Evolutionary conservation across 2,888 invertebrate genomes (phyloP).

Genomic region (Harpalus rufipes): DNA sequence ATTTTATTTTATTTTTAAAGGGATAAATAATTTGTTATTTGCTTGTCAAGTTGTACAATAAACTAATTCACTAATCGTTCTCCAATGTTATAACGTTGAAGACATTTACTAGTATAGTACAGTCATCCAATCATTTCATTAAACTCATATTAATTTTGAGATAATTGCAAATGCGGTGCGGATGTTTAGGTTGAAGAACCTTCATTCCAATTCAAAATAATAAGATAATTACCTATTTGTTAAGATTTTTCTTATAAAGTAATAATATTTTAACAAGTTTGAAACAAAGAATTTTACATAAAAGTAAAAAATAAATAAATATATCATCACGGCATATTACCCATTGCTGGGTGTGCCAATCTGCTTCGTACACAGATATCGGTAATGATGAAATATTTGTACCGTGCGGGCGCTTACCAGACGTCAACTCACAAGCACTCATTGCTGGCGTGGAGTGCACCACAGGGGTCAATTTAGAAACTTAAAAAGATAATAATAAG

Average conservation of each 20-base stretch:
- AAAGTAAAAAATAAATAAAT: too few species aligned
- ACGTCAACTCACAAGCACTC: too few species aligned
- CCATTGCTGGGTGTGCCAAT: too few species aligned
- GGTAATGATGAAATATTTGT: too few species aligned
- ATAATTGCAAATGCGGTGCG: constrained; percentile 54
- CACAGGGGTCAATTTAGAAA: too few species aligned
- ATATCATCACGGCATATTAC: too few species aligned
- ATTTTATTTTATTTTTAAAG: not conserved
- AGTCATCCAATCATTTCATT: constrained; percentile 31
- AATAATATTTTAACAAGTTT: not conserved
- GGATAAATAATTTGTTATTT: too few species aligned
- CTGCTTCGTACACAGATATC: too few species aligned
- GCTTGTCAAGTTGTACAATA: not conserved
- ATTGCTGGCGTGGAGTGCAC: too few species aligned
- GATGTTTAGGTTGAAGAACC: constrained; percentile 55
- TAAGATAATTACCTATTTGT: constrained; percentile 21
- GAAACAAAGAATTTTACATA: too few species aligned
- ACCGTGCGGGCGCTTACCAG: too few species aligned
- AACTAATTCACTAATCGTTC: not conserved
- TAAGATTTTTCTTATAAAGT: constrained; percentile 3
- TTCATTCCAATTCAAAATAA: constrained; percentile 35
- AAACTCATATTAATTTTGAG: constrained; percentile 60
- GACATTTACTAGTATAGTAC: constrained; percentile 27
- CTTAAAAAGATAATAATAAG: too few species aligned
- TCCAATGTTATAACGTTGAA: constrained; percentile 19